A percentile compares a stretch with the other conserved stretches of the same genome.
These are phyloP conservation scores for Zosterops hypoxanthus DNA, from an alignment of 2,113 vertebrate genomes.

Conservation along the genomic window DNA sequence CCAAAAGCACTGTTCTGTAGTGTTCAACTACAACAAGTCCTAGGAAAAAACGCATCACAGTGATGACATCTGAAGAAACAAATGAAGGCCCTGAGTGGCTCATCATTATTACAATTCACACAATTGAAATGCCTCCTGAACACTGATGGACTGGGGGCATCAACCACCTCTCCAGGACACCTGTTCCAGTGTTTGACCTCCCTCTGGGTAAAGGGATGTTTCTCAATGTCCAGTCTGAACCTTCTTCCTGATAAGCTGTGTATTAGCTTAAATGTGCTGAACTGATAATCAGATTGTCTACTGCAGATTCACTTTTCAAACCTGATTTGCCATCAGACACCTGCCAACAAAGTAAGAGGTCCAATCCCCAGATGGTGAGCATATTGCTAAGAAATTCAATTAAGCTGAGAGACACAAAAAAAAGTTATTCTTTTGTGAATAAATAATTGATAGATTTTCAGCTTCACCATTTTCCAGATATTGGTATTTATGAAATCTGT, in stretches of 20 bases:
- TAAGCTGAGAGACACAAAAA: neutral
- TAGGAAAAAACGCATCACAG: neutral
- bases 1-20: neutral
- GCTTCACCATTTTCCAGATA: neutral
- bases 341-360: neutral
- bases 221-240: neutral
- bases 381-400: neutral
- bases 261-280: neutral
- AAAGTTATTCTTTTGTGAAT: neutral
- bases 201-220: neutral
- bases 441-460: neutral
- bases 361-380: neutral
- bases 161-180: rapidly evolving
- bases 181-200: neutral
- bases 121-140: neutral
- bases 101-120: neutral
- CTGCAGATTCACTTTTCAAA: neutral
- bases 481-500: neutral
- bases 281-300: neutral
- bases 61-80: neutral
- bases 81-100: neutral
- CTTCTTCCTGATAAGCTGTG: neutral
- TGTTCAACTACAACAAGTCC: neutral
- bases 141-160: neutral
- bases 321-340: neutral